Evolutionary conservation across 2,113 vertebrate species (phyloP).

Genomic region (Amblyopsis rosae): DNA sequence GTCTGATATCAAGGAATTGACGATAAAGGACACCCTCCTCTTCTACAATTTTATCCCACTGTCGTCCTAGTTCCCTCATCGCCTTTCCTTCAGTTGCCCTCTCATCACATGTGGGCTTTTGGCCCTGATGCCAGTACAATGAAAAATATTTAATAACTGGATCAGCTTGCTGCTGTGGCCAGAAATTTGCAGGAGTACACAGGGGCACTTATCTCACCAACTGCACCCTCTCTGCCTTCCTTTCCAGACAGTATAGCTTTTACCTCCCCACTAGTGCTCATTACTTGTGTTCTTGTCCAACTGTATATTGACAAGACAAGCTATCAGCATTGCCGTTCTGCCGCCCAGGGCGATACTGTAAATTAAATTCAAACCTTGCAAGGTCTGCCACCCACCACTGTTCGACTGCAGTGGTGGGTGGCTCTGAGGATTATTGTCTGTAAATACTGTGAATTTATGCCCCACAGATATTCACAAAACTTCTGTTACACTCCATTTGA

Average conservation of each 20-base stretch:
- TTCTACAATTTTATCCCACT: too few relatives aligned
- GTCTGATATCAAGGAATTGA: too few relatives aligned
- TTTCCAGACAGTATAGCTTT: background rate
- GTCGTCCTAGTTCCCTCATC: too few relatives aligned
- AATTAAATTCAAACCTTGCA: constrained; percentile 4
- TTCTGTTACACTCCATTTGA: background rate
- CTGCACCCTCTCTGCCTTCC: too few relatives aligned
- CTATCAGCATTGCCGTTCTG: constrained; percentile 20
- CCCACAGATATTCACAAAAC: background rate
- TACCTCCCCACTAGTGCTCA: background rate
- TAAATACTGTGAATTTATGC: background rate
- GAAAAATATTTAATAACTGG: too few relatives aligned
- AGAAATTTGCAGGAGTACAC: too few relatives aligned
- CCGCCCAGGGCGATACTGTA: constrained; percentile 2
- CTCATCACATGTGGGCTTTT: too few relatives aligned
- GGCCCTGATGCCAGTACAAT: too few relatives aligned
- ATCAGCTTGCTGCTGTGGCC: too few relatives aligned
- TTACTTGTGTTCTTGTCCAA: background rate
- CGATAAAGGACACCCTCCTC: too few relatives aligned
- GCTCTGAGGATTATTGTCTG: constrained; percentile 2
- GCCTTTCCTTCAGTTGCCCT: too few relatives aligned
- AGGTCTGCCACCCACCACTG: constrained; percentile 12
- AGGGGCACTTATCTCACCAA: too few relatives aligned
- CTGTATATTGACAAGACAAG: background rate
- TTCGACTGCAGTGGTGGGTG: constrained; percentile 10